phyloP scores from a whole-genome alignment of 2,888 invertebrate species.

The Melieria picta region DNA sequence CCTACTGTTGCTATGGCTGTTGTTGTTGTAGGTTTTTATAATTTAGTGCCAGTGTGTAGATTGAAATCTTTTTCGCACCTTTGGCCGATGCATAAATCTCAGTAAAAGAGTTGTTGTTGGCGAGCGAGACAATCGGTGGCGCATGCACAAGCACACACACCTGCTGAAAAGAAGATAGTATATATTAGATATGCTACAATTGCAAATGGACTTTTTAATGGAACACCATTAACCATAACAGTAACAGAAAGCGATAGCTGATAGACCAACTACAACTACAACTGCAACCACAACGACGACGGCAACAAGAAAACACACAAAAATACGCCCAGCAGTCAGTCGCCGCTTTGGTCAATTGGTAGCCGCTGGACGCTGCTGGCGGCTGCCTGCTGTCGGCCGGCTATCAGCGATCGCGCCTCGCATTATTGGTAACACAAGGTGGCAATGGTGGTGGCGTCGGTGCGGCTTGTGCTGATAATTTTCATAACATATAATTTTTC shows the following conservation, averaged over 20 bases:
- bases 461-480: slow-evolving; percentile 3
- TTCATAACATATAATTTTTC: slow-evolving; percentile 25
- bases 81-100: slow-evolving; percentile 45
- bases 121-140: slow-evolving; percentile 4
- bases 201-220: slow-evolving; percentile 21
- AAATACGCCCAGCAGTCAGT: too few species aligned
- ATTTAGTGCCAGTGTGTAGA: slow-evolving; percentile 20
- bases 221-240: slow-evolving; percentile 19
- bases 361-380: not conserved
- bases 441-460: slow-evolving; percentile 3
- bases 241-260: not conserved
- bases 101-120: slow-evolving; percentile 2
- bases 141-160: not conserved
- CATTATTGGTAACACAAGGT: slow-evolving; percentile 1
- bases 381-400: not conserved
- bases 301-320: too few species aligned
- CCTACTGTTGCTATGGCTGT: not conserved
- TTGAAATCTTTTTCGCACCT: slow-evolving; percentile 47
- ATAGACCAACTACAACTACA: too few species aligned
- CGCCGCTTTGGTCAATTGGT: too few species aligned
- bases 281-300: too few species aligned
- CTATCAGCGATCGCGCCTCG: slow-evolving; percentile 14
- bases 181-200: not conserved
- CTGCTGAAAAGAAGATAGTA: not conserved
- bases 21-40: not conserved